phyloP scores from a whole-genome alignment of 2,113 vertebrate genomes.

The Electrona antarctica region DNA sequence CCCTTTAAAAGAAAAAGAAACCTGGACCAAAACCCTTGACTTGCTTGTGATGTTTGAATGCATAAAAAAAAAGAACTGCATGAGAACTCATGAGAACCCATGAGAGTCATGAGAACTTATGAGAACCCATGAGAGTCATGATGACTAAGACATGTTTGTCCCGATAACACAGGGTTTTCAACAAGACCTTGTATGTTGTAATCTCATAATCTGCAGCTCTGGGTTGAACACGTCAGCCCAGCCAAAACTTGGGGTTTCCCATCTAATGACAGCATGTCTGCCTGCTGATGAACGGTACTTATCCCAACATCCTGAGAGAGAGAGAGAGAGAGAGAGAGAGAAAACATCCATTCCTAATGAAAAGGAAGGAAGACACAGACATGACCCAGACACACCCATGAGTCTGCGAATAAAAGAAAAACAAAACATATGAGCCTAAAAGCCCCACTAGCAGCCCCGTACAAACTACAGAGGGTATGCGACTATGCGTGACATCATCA shows the following conservation, averaged over 20 bases:
- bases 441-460: background rate
- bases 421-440: background rate
- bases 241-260: background rate
- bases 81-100: no score
- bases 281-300: background rate
- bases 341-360: background rate
- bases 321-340: background rate
- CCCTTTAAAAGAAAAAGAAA: no score
- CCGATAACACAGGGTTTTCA: background rate
- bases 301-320: slow-evolving; percentile 7
- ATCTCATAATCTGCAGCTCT: slow-evolving; percentile 6
- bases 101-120: background rate
- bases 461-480: no score
- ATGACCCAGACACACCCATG: no score
- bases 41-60: no score
- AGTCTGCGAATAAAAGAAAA: no score
- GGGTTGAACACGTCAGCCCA: background rate
- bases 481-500: no score
- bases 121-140: background rate
- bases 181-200: slow-evolving; percentile 4
- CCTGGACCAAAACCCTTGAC: no score
- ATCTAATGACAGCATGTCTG: slow-evolving; percentile 6
- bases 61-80: no score
- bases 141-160: background rate
- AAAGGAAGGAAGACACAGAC: background rate